A percentile compares a stretch with the other conserved stretches of the same genome.
phyloP scores from a whole-genome alignment of 2,888 invertebrate genomes.

The Erpobdella octoculata region DNA sequence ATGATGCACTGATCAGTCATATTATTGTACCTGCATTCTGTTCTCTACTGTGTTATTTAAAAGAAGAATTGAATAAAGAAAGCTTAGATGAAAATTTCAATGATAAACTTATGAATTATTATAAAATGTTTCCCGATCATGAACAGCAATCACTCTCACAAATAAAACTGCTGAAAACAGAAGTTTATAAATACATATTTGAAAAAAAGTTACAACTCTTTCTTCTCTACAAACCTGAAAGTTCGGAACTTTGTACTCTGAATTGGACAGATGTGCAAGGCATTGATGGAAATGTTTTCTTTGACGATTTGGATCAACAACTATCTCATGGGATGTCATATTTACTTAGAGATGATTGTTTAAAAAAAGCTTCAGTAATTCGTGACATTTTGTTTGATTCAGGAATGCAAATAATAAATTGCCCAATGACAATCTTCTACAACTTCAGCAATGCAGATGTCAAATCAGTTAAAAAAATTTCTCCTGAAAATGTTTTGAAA shows the following conservation, averaged over 20 bases:
- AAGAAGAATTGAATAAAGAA: no score
- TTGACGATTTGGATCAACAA: background rate
- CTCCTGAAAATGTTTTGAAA: background rate
- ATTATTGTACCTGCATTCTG: slow-evolving; percentile 42
- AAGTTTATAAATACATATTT: background rate
- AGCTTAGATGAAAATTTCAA: background rate
- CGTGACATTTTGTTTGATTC: background rate
- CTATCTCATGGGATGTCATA: background rate
- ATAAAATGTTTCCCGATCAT: background rate
- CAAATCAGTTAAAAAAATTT: background rate
- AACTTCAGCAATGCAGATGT: background rate
- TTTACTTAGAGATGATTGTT: background rate
- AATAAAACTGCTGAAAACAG: no score
- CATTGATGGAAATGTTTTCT: background rate
- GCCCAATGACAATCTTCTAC: background rate
- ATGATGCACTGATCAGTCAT: slow-evolving; percentile 37
- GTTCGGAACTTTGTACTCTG: background rate
- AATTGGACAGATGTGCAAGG: background rate
- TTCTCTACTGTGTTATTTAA: slow-evolving; percentile 18
- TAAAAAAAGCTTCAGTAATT: background rate
- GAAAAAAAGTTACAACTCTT: background rate
- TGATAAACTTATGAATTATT: background rate
- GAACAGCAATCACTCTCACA: no score
- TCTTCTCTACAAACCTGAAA: background rate
- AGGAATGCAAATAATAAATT: background rate